These are phyloP conservation scores for Mesaphorura yosii DNA, from an alignment of 1,140 invertebrate species.

Conservation along the genomic window DNA sequence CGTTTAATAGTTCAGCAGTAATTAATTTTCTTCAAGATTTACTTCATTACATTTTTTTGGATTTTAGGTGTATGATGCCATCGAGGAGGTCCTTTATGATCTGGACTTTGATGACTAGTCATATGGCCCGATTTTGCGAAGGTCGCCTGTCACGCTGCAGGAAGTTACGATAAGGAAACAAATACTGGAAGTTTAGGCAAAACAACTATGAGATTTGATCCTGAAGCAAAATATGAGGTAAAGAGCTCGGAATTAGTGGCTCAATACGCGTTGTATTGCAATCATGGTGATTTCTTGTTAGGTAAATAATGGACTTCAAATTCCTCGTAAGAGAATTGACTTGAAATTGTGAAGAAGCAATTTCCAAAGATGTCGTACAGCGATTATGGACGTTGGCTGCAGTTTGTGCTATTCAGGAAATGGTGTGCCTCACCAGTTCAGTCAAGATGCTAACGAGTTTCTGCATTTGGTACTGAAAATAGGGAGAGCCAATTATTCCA, in stretches of 20 bases:
- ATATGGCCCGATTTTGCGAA: slow-evolving; percentile 23
- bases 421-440: no score
- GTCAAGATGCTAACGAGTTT: neutral
- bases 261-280: no score
- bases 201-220: slow-evolving; percentile 23
- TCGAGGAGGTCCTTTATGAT: slow-evolving; percentile 21
- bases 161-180: slow-evolving; percentile 19
- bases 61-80: slow-evolving; percentile 23
- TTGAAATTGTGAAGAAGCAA: slow-evolving; percentile 21
- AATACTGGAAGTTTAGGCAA: slow-evolving; percentile 15
- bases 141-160: slow-evolving; percentile 22
- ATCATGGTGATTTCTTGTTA: no score
- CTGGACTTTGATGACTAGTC: slow-evolving; percentile 20
- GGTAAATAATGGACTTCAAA: slow-evolving; percentile 21
- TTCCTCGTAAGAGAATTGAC: slow-evolving; percentile 23
- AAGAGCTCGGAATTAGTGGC: no score
- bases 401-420: slow-evolving; percentile 19
- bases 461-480: neutral
- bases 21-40: no score
- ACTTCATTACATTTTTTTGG: no score
- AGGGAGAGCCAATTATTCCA: slow-evolving; percentile 22
- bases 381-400: slow-evolving; percentile 26
- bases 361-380: slow-evolving; percentile 21
- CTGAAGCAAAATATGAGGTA: slow-evolving; percentile 19
- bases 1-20: no score